Base-by-base conservation (phyloP, 2,797 vertebrate genomes). In the Bovichtus variegatus region DNA sequence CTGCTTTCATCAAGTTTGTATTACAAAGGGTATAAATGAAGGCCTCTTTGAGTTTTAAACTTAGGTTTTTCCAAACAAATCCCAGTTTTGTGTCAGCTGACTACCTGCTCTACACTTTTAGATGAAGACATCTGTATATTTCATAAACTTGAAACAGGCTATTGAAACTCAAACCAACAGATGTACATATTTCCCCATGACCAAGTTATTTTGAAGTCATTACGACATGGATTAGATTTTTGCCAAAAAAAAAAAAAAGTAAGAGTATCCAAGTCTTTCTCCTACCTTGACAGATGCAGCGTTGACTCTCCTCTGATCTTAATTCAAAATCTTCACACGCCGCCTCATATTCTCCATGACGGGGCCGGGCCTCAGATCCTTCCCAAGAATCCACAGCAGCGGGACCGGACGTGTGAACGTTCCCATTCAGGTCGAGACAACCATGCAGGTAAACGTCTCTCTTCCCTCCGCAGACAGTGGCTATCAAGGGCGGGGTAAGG, bases 391-490 rank as follows among this genome's bases (percentile, higher is more conserved):
- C 64, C 41, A 44, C 73, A 25, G 73, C 70, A 34, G 78, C 71
- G 12, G 78, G 54, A 21, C 60, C 13, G 67, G 71, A 40, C 2
- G 55, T 55, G 76, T 77, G 78, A 70, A 93, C 65, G 85, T 93
- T 93, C 62, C 92, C 89, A 60, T 92, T 93, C 79, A 92, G 81
- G 85, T 93, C 88, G 0, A 92, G 79, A 53, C 64, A 76, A 66
- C 60, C 34, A 1, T 29, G 76, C 49, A 80, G 55, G 57, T 58
- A 63, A 57, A 74, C 73, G 9, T 85, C 83, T 27, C 54, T 77
- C 71, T 62, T 71, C 51, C 46, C 89, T 74, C 75, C 78, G 76
- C 84, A 78, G 13, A 65, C 62, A 3, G 79, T 57, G 43, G 85
- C 71, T 55, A 71, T 72, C 31, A 60, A 27, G 80, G 89, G 78